Evolutionary conservation across 2,113 vertebrate genomes (phyloP).

Genomic region (Ammospiza caudacuta): DNA sequence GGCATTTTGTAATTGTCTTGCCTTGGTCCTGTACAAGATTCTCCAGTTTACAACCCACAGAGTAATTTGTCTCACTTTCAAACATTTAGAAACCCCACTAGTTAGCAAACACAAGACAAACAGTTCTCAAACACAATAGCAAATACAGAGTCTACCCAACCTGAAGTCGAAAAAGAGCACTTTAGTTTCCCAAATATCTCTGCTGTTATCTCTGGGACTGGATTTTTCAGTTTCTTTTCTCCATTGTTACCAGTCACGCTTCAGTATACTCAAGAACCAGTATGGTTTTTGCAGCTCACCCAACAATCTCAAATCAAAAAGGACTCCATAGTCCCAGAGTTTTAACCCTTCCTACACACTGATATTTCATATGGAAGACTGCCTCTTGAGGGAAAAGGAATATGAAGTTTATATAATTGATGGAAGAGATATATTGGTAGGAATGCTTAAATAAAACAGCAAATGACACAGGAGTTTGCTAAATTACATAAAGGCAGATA

Average conservation of each 20-base stretch:
- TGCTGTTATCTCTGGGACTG: not conserved
- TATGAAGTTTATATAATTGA: not conserved
- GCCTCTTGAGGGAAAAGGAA: not conserved
- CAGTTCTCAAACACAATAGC: not conserved
- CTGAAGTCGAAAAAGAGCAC: not conserved
- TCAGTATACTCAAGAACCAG: not conserved
- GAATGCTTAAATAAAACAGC: not conserved
- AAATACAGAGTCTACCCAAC: not conserved
- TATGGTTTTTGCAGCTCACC: not conserved
- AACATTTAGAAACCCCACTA: not conserved
- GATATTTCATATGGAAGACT: not conserved
- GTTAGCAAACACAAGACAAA: not conserved
- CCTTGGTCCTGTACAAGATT: not conserved
- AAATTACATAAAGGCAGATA: not conserved
- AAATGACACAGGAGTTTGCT: not conserved
- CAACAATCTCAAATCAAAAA: not conserved
- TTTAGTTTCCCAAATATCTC: not conserved
- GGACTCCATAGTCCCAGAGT: not conserved
- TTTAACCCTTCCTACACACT: slow-evolving; percentile 18
- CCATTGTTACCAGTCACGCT: not conserved
- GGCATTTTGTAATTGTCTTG: not conserved
- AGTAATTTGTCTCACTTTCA: not conserved
- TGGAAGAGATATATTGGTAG: not conserved
- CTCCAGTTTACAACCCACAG: not conserved
- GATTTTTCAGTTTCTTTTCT: not conserved